Conservation (phyloP, 2,797 vertebrate genomes). For the Halcyon badia region DNA sequence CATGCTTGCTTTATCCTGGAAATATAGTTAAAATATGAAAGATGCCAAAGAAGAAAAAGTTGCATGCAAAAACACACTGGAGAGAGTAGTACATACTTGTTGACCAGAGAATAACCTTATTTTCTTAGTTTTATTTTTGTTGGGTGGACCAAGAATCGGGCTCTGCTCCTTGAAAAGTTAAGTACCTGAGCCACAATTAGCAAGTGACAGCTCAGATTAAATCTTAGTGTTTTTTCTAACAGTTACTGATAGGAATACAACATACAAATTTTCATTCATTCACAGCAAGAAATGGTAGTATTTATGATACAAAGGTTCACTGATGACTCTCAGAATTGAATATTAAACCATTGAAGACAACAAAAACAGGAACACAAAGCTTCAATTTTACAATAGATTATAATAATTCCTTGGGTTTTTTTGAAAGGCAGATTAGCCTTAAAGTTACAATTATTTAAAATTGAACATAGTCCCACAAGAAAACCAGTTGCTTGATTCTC, state of each 20-base stretch:
- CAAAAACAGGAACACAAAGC: not conserved
- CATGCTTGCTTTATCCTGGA: not conserved
- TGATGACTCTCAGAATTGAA: not conserved
- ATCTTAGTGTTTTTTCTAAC: not conserved
- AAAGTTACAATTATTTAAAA: not conserved
- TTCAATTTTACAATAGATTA: not conserved
- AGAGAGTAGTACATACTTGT: rapidly evolving
- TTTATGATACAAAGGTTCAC: not conserved
- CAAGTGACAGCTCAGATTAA: not conserved
- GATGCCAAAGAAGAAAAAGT: not conserved
- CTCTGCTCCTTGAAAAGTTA: not conserved
- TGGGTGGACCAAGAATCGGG: not conserved
- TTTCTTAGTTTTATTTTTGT: not conserved
- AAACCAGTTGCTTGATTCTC: not conserved
- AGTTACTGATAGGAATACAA: not conserved
- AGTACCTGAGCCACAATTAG: not conserved
- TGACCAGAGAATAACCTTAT: not conserved
- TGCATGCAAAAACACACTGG: not conserved
- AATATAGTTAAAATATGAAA: not conserved
- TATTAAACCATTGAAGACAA: not conserved
- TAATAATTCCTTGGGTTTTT: not conserved
- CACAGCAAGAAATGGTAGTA: not conserved
- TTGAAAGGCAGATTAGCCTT: not conserved
- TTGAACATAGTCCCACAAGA: not conserved
- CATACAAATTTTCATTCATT: not conserved